Base-by-base conservation (phyloP, 2,113 vertebrate species). In the Meriones unguiculatus region DNA sequence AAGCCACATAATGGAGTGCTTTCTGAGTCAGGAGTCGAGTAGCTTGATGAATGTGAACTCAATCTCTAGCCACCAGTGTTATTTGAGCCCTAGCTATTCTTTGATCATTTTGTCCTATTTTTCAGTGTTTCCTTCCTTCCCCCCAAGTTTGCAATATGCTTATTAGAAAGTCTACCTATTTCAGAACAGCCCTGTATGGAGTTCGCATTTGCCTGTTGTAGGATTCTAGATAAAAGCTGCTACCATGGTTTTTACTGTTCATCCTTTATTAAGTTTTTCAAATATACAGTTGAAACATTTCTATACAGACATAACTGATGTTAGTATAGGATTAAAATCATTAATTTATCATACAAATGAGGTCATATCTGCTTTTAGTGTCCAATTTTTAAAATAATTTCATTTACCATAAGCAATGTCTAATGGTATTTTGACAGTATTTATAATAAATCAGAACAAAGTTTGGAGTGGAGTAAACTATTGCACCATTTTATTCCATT, bases 1-100 rank as follows among this genome's bases (percentile, higher is more conserved):
- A 95, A 91, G 78, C 95, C 97, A 96, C 95, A 93, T 97, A 95
- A 89, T 97, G 96, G 97, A 73, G 35, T 89, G 50, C 86, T 97
- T 97, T 97, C 88, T 95, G 7, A 94, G 73, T 90, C 93, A 84
- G 87, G 87, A 84, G 57, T 38, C 24, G 28, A 82, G 41, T 87
- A 76, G 94, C 30, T 89, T 89, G 80, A 91, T 97, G 86, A 92
- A 92, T 95, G 62, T 94, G 95, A 95, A 87, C 30, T 81, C 41
- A 67, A 8, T 86, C 57, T 91, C 35, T 59, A 92, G n/a, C 52
- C 92, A 91, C 46, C 92, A 52, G 81, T 46, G 54, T 94, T 96
- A 88, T 91, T 96, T 59, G 89, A 93, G 46, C 20, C 35, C 25
- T 90, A 32, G 28, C 41, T 96, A 18, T 84, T 93, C 72, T 95